These are phyloP conservation scores for Caenorhabditis zanzibari DNA, from an alignment of 2,888 invertebrate species.

Conservation along the genomic window DNA sequence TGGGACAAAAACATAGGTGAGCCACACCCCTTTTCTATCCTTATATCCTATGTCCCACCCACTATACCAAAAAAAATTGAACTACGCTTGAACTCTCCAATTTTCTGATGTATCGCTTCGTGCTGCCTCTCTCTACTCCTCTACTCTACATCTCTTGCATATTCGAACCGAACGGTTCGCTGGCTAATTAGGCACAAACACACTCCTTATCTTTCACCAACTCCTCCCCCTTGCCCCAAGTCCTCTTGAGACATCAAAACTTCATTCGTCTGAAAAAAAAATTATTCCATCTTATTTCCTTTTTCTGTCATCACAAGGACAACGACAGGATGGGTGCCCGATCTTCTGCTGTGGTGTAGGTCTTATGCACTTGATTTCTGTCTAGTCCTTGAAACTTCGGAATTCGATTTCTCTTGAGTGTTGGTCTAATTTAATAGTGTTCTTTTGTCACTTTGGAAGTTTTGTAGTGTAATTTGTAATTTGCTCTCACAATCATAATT, in stretches of 20 bases:
- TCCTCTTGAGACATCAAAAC: not conserved
- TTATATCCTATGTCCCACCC: not conserved
- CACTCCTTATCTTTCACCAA: not conserved
- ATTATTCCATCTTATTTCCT: not conserved
- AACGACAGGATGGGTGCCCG: slow-evolving; percentile 32
- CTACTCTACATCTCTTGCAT: not conserved
- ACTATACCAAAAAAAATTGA: not conserved
- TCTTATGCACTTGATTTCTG: not conserved
- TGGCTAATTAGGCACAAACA: slow-evolving; percentile 31
- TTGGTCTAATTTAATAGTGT: not conserved
- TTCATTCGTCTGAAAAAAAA: not conserved
- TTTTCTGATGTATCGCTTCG: not conserved
- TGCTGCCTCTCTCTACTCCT: not conserved
- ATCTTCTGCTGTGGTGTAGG: slow-evolving; percentile 38
- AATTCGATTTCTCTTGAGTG: not conserved
- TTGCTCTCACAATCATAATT: no score
- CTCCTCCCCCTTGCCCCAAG: not conserved
- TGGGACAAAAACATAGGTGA: slow-evolving; percentile 76
- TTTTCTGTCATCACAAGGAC: no score
- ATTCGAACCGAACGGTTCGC: slow-evolving; percentile 31
- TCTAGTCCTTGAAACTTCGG: slow-evolving; percentile 4
- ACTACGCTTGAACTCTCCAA: not conserved
- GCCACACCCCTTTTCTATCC: not conserved
- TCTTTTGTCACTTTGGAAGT: not conserved
- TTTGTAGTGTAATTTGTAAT: no score